Evolutionary conservation across 2,888 invertebrate genomes (phyloP).

Genomic region (Tenthredo distinguenda): DNA sequence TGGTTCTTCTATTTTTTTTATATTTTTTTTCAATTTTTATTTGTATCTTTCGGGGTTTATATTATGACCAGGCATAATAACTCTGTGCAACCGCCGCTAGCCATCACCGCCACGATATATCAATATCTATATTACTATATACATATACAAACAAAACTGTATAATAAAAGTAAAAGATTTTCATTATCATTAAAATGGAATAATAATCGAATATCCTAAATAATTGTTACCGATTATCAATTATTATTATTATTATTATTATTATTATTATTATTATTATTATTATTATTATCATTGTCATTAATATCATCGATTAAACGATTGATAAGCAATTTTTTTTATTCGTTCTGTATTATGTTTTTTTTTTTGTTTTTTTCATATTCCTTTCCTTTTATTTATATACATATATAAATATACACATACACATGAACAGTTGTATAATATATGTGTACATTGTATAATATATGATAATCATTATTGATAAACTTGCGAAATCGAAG

Average conservation of each 20-base stretch:
- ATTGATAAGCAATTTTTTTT: neutral
- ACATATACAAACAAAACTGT: conserved; percentile 19
- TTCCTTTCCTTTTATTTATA: no score
- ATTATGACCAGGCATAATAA: neutral
- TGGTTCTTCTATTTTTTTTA: neutral
- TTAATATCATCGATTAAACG: neutral
- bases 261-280: conserved; percentile 4
- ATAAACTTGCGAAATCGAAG: conserved; percentile 12
- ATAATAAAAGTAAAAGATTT: neutral
- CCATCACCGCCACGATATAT: conserved; percentile 32
- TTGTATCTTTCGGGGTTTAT: neutral
- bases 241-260: neutral
- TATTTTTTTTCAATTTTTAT: neutral
- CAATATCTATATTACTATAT: neutral
- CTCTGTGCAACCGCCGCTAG: conserved; percentile 28
- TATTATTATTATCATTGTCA: neutral
- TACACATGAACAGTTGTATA: neutral
- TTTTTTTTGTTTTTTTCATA: no score
- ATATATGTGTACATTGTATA: neutral
- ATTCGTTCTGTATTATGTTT: no score
- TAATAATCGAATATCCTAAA: neutral
- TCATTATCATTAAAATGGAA: neutral
- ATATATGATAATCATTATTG: conserved; percentile 35
- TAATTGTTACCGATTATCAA: neutral
- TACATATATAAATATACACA: neutral